Evolutionary conservation across 2,113 vertebrate species (phyloP).

Genomic region (Nettapus auritus): DNA sequence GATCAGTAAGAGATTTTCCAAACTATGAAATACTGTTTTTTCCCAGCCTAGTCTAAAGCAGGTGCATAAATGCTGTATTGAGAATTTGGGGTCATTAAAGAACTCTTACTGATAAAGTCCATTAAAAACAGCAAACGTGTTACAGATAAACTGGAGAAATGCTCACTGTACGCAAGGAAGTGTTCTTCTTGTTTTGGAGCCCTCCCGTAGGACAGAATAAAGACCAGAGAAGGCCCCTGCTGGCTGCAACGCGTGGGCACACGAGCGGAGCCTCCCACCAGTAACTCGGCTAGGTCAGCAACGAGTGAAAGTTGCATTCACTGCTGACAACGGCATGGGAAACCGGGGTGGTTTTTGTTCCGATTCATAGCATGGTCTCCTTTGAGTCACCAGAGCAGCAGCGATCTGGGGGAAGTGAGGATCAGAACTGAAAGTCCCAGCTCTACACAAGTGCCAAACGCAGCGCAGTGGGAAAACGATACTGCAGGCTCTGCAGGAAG

Average conservation of each 20-base stretch:
- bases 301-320: rapidly evolving
- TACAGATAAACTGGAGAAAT: neutral
- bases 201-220: neutral
- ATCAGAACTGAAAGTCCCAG: rapidly evolving
- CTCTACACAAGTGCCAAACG: rapidly evolving
- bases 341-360: neutral
- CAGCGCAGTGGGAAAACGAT: rapidly evolving
- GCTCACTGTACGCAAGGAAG: neutral
- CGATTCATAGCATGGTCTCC: too few species aligned
- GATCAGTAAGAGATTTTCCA: neutral
- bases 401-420: neutral
- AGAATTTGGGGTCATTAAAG: neutral
- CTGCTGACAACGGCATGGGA: neutral
- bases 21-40: neutral
- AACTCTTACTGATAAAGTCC: neutral
- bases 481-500: neutral
- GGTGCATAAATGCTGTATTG: neutral
- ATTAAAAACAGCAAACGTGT: neutral
- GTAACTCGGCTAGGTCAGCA: neutral
- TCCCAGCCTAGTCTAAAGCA: neutral
- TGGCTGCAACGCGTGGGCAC: rapidly evolving
- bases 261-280: neutral
- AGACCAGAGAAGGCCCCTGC: neutral
- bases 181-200: neutral
- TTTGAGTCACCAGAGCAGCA: neutral